Conservation (phyloP, 1,140 invertebrate species). For the Pristionchus pacificus region DNA sequence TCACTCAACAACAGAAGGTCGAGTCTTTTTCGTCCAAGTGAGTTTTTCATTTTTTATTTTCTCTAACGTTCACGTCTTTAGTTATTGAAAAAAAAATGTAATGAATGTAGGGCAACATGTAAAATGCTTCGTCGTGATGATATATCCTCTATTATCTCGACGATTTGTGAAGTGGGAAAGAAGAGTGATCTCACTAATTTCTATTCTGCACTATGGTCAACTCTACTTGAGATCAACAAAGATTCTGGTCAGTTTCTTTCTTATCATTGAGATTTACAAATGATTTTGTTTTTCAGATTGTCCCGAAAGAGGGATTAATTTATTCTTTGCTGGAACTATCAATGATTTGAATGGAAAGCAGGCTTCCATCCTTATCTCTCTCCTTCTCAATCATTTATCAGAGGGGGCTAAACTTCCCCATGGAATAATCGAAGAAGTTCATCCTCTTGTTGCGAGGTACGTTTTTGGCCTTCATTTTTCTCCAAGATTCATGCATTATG, state of each 20-base stretch:
- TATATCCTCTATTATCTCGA: background rate
- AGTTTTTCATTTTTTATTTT: constrained; percentile 7
- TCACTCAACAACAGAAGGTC: constrained; percentile 30
- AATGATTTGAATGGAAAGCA: no score
- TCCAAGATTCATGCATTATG: background rate
- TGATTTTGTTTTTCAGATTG: no score
- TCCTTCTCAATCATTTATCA: no score
- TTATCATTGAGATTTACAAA: no score
- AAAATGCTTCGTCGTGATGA: constrained; percentile 2
- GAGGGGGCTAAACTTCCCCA: constrained; percentile 7
- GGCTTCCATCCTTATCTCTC: no score
- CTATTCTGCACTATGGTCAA: background rate
- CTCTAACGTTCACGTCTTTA: background rate
- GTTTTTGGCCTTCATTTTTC: background rate
- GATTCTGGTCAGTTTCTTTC: no score
- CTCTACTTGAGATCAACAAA: background rate
- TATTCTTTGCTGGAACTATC: no score
- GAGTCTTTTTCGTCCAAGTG: constrained; percentile 28
- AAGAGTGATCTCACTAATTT: constrained; percentile 3
- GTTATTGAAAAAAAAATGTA: constrained; percentile 7
- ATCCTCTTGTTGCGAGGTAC: constrained; percentile 2
- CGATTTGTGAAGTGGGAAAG: constrained; percentile 11
- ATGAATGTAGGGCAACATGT: no score
- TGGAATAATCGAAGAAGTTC: constrained; percentile 11
- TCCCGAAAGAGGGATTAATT: no score